Percentiles rank a stretch among this genome's conserved stretches.
Conservation (phyloP, 2,888 invertebrate genomes). For the Falcaria lacertinaria region DNA sequence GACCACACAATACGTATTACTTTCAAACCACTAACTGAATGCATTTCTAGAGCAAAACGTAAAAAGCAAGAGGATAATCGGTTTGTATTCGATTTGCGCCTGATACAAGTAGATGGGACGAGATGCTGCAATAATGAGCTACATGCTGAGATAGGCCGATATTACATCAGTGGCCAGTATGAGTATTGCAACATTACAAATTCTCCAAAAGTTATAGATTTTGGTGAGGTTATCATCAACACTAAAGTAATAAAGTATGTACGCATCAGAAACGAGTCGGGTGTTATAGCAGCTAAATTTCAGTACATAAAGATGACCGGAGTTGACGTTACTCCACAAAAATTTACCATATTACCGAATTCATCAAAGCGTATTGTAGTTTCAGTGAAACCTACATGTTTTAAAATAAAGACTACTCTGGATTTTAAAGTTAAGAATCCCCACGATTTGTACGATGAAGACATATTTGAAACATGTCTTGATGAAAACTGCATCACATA, state of each 20-base stretch:
- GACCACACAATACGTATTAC: conserved; percentile 44
- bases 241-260: conserved; percentile 51
- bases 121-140: conserved; percentile 57
- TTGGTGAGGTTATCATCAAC: conserved; percentile 63
- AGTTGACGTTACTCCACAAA: conserved; percentile 58
- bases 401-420: conserved; percentile 40
- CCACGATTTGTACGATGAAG: conserved; percentile 25
- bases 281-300: conserved; percentile 51
- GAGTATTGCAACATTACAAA: conserved; percentile 69
- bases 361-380: conserved; percentile 43
- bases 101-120: conserved; percentile 54
- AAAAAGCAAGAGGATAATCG: conserved; percentile 41
- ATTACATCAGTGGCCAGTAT: conserved; percentile 79
- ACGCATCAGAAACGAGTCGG: conserved; percentile 64
- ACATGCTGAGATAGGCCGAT: conserved; percentile 68
- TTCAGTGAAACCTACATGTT: conserved; percentile 47
- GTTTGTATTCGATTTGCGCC: conserved; percentile 62
- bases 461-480: conserved; percentile 4
- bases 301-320: conserved; percentile 53
- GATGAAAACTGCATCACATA: conserved; percentile 43
- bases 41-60: conserved; percentile 53
- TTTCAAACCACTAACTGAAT: conserved; percentile 59
- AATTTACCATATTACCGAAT: conserved; percentile 53
- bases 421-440: conserved; percentile 53
- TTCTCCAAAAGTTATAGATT: conserved; percentile 62